Conservation (phyloP, 2,888 invertebrate species). For the Pammene fasciana region DNA sequence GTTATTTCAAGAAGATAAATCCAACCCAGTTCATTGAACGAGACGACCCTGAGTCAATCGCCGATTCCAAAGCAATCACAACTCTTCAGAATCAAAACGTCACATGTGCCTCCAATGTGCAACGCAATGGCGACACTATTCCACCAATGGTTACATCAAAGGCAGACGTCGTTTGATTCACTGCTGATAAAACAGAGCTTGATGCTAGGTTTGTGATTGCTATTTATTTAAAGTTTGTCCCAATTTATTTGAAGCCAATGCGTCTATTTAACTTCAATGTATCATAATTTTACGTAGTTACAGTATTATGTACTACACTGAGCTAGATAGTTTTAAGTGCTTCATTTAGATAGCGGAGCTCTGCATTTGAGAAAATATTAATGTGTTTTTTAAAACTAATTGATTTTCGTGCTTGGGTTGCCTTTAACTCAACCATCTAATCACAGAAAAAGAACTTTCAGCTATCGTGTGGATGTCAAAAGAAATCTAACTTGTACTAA, state of each 20-base stretch:
- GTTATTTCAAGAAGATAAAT: slow-evolving; percentile 9
- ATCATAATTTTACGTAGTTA: slow-evolving; percentile 2
- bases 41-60: slow-evolving; percentile 20
- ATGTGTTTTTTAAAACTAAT: no score
- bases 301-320: no score
- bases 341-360: no score
- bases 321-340: no score
- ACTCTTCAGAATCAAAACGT: neutral
- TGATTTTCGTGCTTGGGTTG: no score
- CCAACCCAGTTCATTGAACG: slow-evolving; percentile 20
- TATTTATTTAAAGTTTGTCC: slow-evolving; percentile 19
- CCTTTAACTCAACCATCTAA: no score
- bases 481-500: no score
- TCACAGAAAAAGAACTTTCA: no score
- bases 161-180: slow-evolving; percentile 18
- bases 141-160: slow-evolving; percentile 15
- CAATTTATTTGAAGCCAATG: slow-evolving; percentile 4
- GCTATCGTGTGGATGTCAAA: no score
- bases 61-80: slow-evolving; percentile 12
- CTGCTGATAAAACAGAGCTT: slow-evolving; percentile 10
- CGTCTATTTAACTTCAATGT: neutral
- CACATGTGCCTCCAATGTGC: slow-evolving; percentile 16
- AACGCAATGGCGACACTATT: slow-evolving; percentile 6
- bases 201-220: slow-evolving; percentile 7
- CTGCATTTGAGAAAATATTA: no score